Percentiles rank a stretch among this genome's conserved stretches.
phyloP scores from a whole-genome alignment of 2,888 invertebrate genomes.

The Tenthredo scrophulariae region DNA sequence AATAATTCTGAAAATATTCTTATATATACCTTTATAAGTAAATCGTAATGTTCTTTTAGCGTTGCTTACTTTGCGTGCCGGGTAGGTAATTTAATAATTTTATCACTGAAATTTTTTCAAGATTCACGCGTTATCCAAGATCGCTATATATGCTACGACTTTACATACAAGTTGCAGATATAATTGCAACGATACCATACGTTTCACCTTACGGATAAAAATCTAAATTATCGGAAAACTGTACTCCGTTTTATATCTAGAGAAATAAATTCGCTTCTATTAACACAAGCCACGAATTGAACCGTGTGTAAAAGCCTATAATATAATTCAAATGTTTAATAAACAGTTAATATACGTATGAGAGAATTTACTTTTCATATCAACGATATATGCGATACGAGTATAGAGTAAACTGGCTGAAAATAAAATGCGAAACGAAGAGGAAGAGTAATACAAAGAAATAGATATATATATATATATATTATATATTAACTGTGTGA shows the following conservation, averaged over 20 bases:
- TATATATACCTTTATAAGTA: constrained; percentile 11
- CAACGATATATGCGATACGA: neutral
- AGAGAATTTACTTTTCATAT: neutral
- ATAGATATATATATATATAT: neutral
- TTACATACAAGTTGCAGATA: neutral
- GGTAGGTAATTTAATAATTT: too few species aligned
- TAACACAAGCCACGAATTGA: neutral
- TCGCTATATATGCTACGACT: neutral
- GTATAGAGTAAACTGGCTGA: neutral
- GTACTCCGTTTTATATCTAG: neutral
- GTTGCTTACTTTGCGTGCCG: constrained; percentile 20
- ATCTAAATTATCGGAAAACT: neutral
- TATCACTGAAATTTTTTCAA: neutral
- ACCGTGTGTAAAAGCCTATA: neutral
- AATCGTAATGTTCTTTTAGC: constrained; percentile 1
- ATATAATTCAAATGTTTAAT: neutral
- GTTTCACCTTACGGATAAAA: neutral
- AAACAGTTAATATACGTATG: neutral
- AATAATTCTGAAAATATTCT: constrained; percentile 22
- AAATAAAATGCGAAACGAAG: neutral
- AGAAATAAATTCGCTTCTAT: neutral
- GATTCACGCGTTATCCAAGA: neutral
- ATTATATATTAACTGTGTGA: neutral
- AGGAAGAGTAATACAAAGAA: neutral
- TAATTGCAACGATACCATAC: neutral